A percentile compares a stretch with the other conserved stretches of the same genome.
phyloP scores from a whole-genome alignment of 2,113 vertebrate genomes.

The Labeo rohita region DNA sequence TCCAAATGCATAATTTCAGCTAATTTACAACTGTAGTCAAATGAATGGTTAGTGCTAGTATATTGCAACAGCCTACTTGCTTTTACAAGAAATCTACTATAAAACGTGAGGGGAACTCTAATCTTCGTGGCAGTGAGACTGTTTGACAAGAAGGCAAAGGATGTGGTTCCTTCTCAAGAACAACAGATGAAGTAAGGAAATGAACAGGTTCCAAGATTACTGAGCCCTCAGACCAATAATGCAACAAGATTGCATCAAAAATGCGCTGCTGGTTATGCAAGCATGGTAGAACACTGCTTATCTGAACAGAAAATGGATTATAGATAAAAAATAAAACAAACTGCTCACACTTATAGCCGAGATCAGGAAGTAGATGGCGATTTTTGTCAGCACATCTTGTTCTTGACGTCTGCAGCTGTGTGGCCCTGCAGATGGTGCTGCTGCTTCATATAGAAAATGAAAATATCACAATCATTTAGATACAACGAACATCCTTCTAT shows the following conservation, averaged over 20 bases:
- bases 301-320: neutral
- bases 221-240: neutral
- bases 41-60: neutral
- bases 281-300: neutral
- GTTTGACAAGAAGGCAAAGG: conserved; percentile 15
- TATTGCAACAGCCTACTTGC: neutral
- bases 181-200: conserved; percentile 4
- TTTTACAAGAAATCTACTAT: neutral
- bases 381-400: neutral
- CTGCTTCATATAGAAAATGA: neutral
- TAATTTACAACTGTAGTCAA: neutral
- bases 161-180: conserved; percentile 6
- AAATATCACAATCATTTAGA: neutral
- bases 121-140: neutral
- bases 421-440: neutral
- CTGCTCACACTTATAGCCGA: neutral
- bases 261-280: neutral
- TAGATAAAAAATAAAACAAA: neutral
- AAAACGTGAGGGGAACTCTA: neutral
- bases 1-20: neutral
- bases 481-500: neutral
- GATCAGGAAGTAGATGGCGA: neutral
- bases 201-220: conserved; percentile 5
- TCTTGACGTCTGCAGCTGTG: neutral
- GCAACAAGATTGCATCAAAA: neutral